Base-by-base conservation (phyloP, 2,888 invertebrate genomes). In the Diarsia mendica region DNA sequence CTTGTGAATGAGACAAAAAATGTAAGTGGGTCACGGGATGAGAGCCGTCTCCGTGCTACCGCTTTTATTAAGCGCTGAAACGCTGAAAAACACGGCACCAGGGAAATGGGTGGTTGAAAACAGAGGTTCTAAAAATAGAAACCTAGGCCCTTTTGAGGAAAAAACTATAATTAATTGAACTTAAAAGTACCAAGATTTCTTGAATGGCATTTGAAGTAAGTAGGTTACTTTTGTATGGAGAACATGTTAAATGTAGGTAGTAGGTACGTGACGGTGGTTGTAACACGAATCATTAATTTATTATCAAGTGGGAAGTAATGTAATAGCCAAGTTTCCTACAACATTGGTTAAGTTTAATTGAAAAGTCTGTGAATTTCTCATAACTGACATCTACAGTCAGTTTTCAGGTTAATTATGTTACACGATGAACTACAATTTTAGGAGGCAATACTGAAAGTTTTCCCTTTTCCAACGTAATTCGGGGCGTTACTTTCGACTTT, bases 11-110 rank as follows among this genome's bases (percentile, higher is more conserved):
- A 82, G 92, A 93, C 81, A 81, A 86, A 88, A 85, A 66, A 91
- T 88, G 80, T 92, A 96, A 95, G 92, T 96, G 93, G 96, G 96
- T 96, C 96, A 96, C 93, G 94, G 94, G 94, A 95, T 93, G 92
- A 94, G 93, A 94, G 92, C 88, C 80, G 92, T 92, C 93, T 93
- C 87, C 88, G 89, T 91, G 89, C 89, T 87, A 90, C 90, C 83
- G 90, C 91, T 93, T 88, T 89, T 89, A 87, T 87, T 84, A 86
- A 95, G 95, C 95, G 95, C 94, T 95, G 87, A 88, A 92, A 84
- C 90, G 94, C 94, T 93, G 89, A 85, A 92, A 92, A 87, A 91
- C 85, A 82, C 75, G 58, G 71, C 87, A 81, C 82, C 82, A 85
- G 87, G 85, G 86, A 89, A 91, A 90, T 88, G 87, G 91, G 90